These are phyloP conservation scores for Synaphobranchus kaupii DNA, from an alignment of 2,797 vertebrate species.

Conservation along the genomic window DNA sequence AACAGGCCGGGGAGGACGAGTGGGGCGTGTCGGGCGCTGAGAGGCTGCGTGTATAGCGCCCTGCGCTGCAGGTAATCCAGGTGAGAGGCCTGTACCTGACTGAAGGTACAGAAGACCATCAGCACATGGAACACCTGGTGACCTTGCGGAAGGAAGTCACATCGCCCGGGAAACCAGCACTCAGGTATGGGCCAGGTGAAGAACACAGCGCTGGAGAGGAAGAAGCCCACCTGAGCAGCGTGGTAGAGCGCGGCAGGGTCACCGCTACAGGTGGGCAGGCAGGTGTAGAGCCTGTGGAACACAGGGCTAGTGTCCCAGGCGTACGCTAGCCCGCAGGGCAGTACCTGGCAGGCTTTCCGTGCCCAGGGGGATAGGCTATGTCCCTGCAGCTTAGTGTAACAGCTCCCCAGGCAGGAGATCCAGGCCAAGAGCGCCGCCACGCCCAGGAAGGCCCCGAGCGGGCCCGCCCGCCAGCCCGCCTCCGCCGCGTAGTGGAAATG, in stretches of 20 bases:
- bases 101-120: constrained; percentile 82
- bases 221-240: constrained; percentile 77
- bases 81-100: constrained; percentile 84
- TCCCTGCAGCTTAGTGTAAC: constrained; percentile 81
- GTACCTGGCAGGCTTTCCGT: constrained; percentile 80
- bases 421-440: constrained; percentile 75
- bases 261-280: constrained; percentile 38
- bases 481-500: constrained; percentile 87
- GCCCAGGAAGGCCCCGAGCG: constrained; percentile 77
- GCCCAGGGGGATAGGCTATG: constrained; percentile 59
- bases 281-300: constrained; percentile 66
- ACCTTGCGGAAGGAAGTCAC: constrained; percentile 84
- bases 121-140: constrained; percentile 89
- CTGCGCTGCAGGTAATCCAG: constrained; percentile 78
- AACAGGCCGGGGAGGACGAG: constrained; percentile 71
- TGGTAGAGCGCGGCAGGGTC: constrained; percentile 58
- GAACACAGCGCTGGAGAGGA: constrained; percentile 80
- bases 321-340: constrained; percentile 81
- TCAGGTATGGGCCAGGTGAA: constrained; percentile 82
- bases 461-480: constrained; percentile 64
- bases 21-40: constrained; percentile 51
- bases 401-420: constrained; percentile 84
- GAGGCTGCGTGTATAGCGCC: constrained; percentile 65
- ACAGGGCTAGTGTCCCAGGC: constrained; percentile 86
- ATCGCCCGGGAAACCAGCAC: constrained; percentile 81